Evolutionary conservation across 37 sponge, comb jelly and placozoan genomes (phyloP), one percentile per base, ranked within the genome.

Genomic region (Agelas oroides): DNA sequence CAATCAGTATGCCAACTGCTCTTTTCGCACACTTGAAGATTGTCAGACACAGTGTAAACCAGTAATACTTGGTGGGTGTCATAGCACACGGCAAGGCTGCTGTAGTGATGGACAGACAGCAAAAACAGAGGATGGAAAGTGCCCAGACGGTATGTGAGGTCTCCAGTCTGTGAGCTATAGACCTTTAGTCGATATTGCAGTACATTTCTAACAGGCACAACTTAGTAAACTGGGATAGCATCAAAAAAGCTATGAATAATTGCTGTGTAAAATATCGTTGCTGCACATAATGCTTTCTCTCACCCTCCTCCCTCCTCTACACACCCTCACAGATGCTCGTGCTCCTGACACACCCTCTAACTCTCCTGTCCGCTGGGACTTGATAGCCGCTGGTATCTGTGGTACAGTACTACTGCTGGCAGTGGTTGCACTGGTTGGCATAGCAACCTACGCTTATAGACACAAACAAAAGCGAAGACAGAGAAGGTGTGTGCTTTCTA

Each of bases 391-490:
- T 71, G 82, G 82, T 3, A 62, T 82, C 62, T 59, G 82, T 37
- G 71, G 65, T 0, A 36, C 38, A 18, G 60, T 82, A 20, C 46
- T 82, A 38, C 72, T 82, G 61, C 65, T 82, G 28, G 52, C 39
- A 16, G 36, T 74, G 27, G 67, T 86, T 46, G 52, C 63, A 30
- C 57, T 78, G 18, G 23, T 63, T 12, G 59, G 79, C 19, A 58
- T 62, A 14, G 24, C 34, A 62, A 77, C 79, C 6, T 71, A 86
- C 28, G 52, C 71, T 25, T 37, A 72, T 54, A 41, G 71, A 39
- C 61, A 71, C 21, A 86, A 54, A 28, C 71, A 86, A 53, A 78
- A 46, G 39, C 59, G 78, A 40, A 86, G 78, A 53, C 32, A 79
- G 20, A 87, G 79, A 87, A 70, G 82, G 82, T 82, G 25, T 17